Percentiles rank a stretch among this genome's conserved stretches.
Conservation (phyloP, 2,888 invertebrate species). For the Pedicia rivosa region DNA sequence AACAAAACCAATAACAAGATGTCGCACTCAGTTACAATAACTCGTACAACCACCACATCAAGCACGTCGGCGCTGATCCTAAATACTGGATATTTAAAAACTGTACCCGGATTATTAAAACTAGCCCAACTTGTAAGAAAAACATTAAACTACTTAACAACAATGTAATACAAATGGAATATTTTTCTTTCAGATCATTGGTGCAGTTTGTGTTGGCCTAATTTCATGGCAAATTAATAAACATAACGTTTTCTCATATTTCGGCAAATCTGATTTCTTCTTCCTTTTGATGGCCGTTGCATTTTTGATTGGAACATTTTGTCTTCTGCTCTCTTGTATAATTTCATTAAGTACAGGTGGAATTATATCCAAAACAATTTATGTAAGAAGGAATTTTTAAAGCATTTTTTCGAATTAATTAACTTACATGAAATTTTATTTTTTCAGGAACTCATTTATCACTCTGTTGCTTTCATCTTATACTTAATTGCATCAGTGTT, state of each 20-base stretch:
- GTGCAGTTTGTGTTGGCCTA: constrained; percentile 51
- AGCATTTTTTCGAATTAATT: constrained; percentile 7
- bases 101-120: constrained; percentile 64
- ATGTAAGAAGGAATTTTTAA: constrained; percentile 19
- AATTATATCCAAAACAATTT: constrained; percentile 56
- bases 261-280: constrained; percentile 39
- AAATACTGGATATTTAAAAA: constrained; percentile 66
- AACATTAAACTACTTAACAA: background rate
- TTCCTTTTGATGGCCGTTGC: constrained; percentile 57
- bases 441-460: constrained; percentile 64
- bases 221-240: constrained; percentile 39
- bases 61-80: constrained; percentile 54
- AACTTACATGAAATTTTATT: background rate
- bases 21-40: constrained; percentile 76
- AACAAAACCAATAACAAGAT: too few species aligned
- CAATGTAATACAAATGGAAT: background rate
- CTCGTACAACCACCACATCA: constrained; percentile 69
- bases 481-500: constrained; percentile 51
- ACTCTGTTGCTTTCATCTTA: constrained; percentile 54
- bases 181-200: constrained; percentile 45
- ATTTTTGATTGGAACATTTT: constrained; percentile 65
- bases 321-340: constrained; percentile 56
- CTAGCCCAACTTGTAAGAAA: constrained; percentile 56
- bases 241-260: constrained; percentile 10
- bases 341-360: constrained; percentile 66